Evolutionary conservation across 2,113 vertebrate species (phyloP).

Genomic region (Phainopepla nitens): DNA sequence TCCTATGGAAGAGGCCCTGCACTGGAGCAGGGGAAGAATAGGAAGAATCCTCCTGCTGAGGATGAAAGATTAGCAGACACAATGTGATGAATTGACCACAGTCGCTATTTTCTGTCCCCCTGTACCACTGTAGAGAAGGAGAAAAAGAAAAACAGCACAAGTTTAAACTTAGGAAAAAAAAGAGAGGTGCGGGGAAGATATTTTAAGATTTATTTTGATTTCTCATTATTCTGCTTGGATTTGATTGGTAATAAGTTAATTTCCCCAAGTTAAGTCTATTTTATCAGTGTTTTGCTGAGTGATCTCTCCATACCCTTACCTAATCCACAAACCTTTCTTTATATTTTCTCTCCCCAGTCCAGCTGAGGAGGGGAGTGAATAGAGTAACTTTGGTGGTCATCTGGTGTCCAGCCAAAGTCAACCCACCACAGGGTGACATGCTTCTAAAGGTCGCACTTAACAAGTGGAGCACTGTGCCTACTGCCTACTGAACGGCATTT

Average conservation of each 20-base stretch:
- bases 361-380: not conserved
- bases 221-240: not conserved
- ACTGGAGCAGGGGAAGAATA: not conserved
- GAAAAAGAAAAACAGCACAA: too few relatives aligned
- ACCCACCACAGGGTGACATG: not conserved
- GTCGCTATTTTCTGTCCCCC: not conserved
- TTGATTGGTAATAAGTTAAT: not conserved
- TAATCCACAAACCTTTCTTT: not conserved
- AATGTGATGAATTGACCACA: not conserved
- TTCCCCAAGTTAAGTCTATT: not conserved
- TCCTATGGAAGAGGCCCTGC: not conserved
- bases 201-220: not conserved
- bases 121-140: accelerated
- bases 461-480: not conserved
- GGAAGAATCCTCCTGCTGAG: not conserved
- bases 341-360: not conserved
- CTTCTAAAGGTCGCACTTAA: not conserved
- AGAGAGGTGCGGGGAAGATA: not conserved
- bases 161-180: not conserved
- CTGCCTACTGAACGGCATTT: not conserved
- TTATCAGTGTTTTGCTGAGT: not conserved
- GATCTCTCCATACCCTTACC: not conserved
- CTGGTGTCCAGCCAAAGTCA: not conserved
- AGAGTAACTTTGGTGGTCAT: not conserved
- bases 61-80: not conserved